Conservation (phyloP, 1,140 invertebrate genomes). For the Ostrea edulis region DNA sequence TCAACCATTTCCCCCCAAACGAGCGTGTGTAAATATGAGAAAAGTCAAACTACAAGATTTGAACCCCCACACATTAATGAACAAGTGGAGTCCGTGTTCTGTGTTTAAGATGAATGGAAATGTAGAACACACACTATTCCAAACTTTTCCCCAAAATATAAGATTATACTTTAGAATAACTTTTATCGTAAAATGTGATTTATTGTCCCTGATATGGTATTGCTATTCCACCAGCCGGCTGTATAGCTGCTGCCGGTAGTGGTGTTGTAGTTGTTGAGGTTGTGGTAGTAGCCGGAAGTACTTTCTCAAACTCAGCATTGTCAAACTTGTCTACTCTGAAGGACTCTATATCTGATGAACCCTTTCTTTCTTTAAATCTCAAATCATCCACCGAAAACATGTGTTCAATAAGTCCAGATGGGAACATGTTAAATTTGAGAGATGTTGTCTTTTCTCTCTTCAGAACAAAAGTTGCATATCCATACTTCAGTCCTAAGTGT, state of each 20-base stretch:
- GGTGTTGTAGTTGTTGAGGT: background rate
- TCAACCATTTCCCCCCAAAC: too few species aligned
- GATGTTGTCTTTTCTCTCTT: background rate
- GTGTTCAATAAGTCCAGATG: background rate
- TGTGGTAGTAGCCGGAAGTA: background rate
- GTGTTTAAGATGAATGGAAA: too few species aligned
- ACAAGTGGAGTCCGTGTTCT: too few species aligned
- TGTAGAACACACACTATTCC: too few species aligned
- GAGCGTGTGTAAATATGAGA: too few species aligned
- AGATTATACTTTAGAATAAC: too few species aligned
- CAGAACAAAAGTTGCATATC: background rate
- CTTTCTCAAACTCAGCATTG: background rate
- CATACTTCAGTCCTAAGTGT: conserved; percentile 29
- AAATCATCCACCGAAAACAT: background rate
- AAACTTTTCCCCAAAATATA: too few species aligned
- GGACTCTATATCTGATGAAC: background rate
- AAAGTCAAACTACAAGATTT: too few species aligned
- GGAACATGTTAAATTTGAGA: conserved; percentile 11
- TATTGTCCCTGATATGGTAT: background rate
- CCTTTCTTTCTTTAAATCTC: background rate
- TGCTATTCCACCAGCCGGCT: background rate
- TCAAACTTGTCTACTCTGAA: conserved; percentile 2
- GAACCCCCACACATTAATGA: too few species aligned
- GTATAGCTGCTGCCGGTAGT: background rate
- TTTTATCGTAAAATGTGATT: too few species aligned